Evolutionary conservation across 2,888 invertebrate species (phyloP).

Genomic region (Tenthredo amoena): DNA sequence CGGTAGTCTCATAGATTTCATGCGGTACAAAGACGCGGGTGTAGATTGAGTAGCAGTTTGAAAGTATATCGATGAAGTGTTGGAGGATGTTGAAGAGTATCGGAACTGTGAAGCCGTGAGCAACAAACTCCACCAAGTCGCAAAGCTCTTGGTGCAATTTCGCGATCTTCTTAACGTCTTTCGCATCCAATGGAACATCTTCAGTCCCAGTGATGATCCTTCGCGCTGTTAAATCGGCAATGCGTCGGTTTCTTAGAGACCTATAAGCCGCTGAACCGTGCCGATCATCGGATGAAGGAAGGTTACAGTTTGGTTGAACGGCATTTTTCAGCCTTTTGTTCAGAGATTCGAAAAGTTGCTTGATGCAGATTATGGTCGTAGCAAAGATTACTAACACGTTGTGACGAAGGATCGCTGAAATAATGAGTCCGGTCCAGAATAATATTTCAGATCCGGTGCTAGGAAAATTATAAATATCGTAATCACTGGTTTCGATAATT

Average conservation of each 20-base stretch:
- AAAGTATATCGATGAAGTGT: not conserved
- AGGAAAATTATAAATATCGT: not conserved
- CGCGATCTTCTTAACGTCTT: not conserved
- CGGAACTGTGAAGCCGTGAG: not conserved
- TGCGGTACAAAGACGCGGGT: not conserved
- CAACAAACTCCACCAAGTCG: not conserved
- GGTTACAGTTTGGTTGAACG: no score
- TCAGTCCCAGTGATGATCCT: not conserved
- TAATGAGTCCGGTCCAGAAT: not conserved
- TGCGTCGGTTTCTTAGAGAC: no score
- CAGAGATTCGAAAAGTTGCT: not conserved
- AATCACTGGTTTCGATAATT: no score
- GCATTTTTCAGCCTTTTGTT: not conserved
- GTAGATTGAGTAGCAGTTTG: not conserved
- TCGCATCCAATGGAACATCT: not conserved
- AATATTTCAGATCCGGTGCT: not conserved
- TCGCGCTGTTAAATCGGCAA: not conserved
- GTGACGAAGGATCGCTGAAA: not conserved
- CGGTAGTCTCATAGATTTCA: not conserved
- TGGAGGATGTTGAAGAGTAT: not conserved
- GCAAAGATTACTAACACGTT: not conserved
- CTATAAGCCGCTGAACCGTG: not conserved
- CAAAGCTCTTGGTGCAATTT: not conserved
- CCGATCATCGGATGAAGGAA: not conserved
- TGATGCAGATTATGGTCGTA: not conserved